Conservation (phyloP, 2,888 invertebrate species). For the Epirrhoe alternata region DNA sequence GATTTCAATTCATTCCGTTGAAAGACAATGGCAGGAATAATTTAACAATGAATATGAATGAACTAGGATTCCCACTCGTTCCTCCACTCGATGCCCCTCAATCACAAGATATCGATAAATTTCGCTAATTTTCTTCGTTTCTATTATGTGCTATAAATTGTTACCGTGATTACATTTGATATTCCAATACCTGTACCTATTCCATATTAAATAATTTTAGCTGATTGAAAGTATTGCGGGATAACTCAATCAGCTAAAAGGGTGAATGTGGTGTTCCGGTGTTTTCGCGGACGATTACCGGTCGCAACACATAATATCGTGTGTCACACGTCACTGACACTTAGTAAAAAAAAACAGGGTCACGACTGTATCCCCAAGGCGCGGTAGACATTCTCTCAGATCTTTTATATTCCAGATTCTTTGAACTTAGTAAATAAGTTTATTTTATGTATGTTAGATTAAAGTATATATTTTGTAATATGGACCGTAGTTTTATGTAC, state of each 20-base stretch:
- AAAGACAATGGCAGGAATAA: conserved; percentile 77
- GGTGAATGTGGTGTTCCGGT: too few species aligned
- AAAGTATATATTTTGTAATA: too few species aligned
- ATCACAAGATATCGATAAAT: conserved; percentile 60
- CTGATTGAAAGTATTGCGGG: not conserved
- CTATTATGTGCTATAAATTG: conserved; percentile 23
- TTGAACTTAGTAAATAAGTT: too few species aligned
- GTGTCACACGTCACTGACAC: too few species aligned
- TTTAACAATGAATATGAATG: conserved; percentile 80
- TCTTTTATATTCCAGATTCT: too few species aligned
- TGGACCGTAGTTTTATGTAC: too few species aligned
- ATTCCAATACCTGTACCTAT: conserved; percentile 16
- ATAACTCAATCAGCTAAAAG: not conserved
- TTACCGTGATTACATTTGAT: conserved; percentile 27
- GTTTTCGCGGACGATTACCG: too few species aligned
- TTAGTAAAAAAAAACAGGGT: too few species aligned
- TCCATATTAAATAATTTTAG: not conserved
- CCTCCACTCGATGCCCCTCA: conserved; percentile 60
- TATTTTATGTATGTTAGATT: too few species aligned
- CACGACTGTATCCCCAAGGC: too few species aligned
- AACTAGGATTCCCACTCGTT: conserved; percentile 71
- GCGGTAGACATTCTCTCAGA: too few species aligned
- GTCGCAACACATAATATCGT: too few species aligned
- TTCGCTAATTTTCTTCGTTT: conserved; percentile 53
- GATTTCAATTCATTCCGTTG: conserved; percentile 68